Evolutionary conservation across 2,797 vertebrate genomes (phyloP).

Genomic region (Erethizon dorsatum): DNA sequence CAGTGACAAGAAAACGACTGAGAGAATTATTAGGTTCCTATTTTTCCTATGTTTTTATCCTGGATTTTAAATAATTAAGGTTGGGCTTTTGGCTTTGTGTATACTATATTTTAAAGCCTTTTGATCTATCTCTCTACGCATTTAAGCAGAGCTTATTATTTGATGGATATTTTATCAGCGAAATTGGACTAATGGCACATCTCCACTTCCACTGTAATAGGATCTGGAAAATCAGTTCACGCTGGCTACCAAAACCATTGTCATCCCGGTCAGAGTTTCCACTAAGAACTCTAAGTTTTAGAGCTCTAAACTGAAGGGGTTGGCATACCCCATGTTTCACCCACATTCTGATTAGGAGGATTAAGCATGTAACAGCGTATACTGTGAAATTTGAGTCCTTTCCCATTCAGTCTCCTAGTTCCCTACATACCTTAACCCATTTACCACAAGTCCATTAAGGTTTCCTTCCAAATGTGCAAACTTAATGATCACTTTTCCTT

Average conservation of each 20-base stretch:
- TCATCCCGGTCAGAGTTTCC: background rate
- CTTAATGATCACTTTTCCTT: conserved; percentile 49
- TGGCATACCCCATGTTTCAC: conserved; percentile 15
- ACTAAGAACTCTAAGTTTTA: conserved; percentile 22
- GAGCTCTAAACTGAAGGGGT: background rate
- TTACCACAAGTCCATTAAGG: background rate
- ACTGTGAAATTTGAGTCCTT: background rate
- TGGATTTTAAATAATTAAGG: conserved; percentile 44
- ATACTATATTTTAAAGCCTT: background rate
- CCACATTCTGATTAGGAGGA: background rate
- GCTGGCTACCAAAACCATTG: background rate
- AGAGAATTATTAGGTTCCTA: conserved; percentile 1
- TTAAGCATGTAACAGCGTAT: conserved; percentile 2
- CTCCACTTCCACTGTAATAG: background rate
- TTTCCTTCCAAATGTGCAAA: conserved; percentile 48
- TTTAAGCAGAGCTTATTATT: conserved; percentile 32
- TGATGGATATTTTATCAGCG: background rate
- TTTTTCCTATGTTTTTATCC: conserved; percentile 36
- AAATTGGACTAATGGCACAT: background rate
- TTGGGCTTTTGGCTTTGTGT: conserved; percentile 18
- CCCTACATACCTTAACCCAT: background rate
- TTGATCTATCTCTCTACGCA: background rate
- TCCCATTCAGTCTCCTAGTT: background rate
- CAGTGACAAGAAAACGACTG: background rate
- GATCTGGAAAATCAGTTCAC: conserved; percentile 41